Conservation (phyloP, 2,113 vertebrate genomes). For the Echinops telfairi region DNA sequence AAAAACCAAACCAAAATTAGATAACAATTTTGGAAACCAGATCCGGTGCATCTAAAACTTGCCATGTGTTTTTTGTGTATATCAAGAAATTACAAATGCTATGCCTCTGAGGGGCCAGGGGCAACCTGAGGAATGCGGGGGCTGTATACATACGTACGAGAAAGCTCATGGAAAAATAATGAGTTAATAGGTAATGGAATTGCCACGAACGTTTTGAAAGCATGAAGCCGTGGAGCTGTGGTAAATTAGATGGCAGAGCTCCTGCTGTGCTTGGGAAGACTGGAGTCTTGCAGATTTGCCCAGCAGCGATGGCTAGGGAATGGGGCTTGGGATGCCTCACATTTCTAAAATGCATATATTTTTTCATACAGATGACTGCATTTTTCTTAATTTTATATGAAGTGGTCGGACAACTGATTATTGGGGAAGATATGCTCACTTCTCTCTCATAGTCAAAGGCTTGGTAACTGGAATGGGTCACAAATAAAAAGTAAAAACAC, state of each 20-base stretch:
- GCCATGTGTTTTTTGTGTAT: slow-evolving; percentile 36
- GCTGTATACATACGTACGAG: background rate
- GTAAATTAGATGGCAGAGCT: background rate
- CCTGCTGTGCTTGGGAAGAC: background rate
- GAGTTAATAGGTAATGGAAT: no score
- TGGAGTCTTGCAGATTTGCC: background rate
- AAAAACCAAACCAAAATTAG: background rate
- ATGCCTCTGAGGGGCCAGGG: background rate
- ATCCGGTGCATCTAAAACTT: background rate
- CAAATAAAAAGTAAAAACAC: no score
- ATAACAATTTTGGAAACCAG: background rate
- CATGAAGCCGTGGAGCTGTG: background rate
- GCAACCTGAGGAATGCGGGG: background rate
- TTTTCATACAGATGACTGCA: background rate
- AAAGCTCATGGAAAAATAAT: no score
- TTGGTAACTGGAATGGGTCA: no score
- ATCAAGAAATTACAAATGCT: background rate
- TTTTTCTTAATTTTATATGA: no score
- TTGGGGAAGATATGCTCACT: no score
- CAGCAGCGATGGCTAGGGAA: background rate
- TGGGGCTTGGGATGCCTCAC: background rate
- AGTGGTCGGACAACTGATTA: no score
- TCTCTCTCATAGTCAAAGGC: no score
- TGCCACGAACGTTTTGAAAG: no score
- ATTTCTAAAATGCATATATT: background rate